These are phyloP conservation scores for Fratercula arctica DNA, from an alignment of 2,797 vertebrate genomes.

Conservation along the genomic window DNA sequence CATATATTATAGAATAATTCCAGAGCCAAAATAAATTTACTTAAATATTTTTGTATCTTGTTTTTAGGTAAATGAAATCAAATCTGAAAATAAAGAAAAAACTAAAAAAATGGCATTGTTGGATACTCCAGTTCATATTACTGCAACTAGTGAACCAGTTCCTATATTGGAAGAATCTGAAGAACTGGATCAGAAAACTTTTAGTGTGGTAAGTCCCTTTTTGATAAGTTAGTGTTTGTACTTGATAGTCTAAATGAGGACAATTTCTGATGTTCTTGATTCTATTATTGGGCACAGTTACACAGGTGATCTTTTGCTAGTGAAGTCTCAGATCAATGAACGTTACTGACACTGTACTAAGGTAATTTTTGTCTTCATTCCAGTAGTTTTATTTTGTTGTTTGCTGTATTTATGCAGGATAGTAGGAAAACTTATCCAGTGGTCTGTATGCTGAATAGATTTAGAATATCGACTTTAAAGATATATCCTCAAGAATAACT, in stretches of 20 bases:
- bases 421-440: not conserved
- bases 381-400: not conserved
- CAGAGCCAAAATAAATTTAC: not conserved
- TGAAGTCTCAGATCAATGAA: not conserved
- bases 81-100: constrained; percentile 87
- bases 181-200: constrained; percentile 97
- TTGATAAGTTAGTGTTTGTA: not conserved
- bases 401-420: not conserved
- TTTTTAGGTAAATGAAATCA: constrained; percentile 82
- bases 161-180: constrained; percentile 92
- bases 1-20: not conserved
- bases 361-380: not conserved
- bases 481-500: not conserved
- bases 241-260: not conserved
- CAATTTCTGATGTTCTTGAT: not conserved
- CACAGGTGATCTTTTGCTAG: not conserved
- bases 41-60: not conserved
- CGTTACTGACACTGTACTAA: not conserved
- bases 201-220: constrained; percentile 89
- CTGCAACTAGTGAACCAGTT: constrained; percentile 86
- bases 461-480: not conserved
- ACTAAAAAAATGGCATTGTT: constrained; percentile 79
- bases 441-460: not conserved
- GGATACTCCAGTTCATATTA: constrained; percentile 88
- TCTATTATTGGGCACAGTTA: not conserved